Evolutionary conservation across 2,113 vertebrate genomes (phyloP), one percentile per base, ranked within the genome.

Genomic region (Mesembrinibis cayennensis): DNA sequence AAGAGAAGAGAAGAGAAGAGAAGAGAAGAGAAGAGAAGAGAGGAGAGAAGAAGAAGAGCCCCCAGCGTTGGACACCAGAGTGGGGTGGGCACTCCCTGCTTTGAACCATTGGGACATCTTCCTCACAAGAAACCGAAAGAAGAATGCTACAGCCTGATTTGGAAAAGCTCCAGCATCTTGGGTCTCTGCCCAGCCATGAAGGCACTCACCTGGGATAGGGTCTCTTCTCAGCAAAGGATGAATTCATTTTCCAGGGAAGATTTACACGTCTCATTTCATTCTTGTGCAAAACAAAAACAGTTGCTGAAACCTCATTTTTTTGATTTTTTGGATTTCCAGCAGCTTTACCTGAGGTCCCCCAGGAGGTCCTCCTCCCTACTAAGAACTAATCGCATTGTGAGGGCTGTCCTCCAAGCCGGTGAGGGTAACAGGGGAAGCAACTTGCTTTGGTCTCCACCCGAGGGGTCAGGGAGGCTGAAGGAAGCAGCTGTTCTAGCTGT

Each of bases 401-500:
- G 66, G 53, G 58, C 70, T 93, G 62, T 53, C 53, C 70, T 79
- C 49, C 1, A 1, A 82, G 66, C 66, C 76, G 11, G 25, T 25
- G 45, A 49, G 20, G 49, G 18, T 23, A 82, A 20, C 36, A 72
- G 65, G 78, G 72, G 49, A 76, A 95, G 40, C 40, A 44, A 34
- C 56, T 50, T 53, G 47, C 90, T 91, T 72, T 94, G 83, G 58
- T 82, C 70, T 72, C 91, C 56, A 58, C 66, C 34, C 1, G 0
- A 62, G 34, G 80, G 67, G 47, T 92, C 72, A 73, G 73, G 74
- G 45, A 58, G 56, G 62, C 70, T 80, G 91, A 52, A 91, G 91
- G 84, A 94, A 95, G 89, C 96, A 95, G 93, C 81, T 95, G 93
- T 50, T 93, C 32, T 53, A 65, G 62, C 69, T 77, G 53, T 82